phyloP scores from a whole-genome alignment of 2,888 invertebrate species.

The Lepidochrysops patricia region DNA sequence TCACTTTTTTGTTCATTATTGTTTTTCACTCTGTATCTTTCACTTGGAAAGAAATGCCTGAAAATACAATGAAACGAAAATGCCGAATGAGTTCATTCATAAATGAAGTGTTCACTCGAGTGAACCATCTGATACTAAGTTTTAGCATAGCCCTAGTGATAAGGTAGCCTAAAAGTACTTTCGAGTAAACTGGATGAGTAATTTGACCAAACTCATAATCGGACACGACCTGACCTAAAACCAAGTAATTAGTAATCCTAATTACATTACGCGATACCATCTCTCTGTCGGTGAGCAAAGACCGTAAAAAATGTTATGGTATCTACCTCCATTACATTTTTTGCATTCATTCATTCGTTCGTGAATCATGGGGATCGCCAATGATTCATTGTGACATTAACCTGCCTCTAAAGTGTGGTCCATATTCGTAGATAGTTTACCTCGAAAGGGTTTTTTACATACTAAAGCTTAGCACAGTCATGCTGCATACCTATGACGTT shows the following conservation, averaged over 20 bases:
- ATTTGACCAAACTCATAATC: background rate
- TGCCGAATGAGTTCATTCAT: too few relatives aligned
- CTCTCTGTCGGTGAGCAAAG: conserved; percentile 16
- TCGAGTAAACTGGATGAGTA: background rate
- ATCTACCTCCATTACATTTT: conserved; percentile 8
- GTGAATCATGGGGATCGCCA: conserved; percentile 25
- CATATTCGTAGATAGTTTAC: background rate
- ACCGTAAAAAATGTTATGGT: conserved; percentile 20
- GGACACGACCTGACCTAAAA: background rate
- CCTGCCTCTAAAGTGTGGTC: conserved; percentile 19
- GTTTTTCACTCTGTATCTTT: too few relatives aligned
- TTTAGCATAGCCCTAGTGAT: too few relatives aligned
- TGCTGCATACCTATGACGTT: too few relatives aligned
- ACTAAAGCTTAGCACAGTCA: background rate
- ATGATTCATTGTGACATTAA: conserved; percentile 31
- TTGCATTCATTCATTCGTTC: background rate
- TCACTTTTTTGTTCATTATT: too few relatives aligned
- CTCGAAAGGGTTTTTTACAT: background rate
- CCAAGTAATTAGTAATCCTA: conserved; percentile 1
- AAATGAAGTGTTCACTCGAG: too few relatives aligned
- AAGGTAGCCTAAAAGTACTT: background rate
- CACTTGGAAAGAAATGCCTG: too few relatives aligned
- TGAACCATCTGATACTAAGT: too few relatives aligned
- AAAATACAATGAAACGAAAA: too few relatives aligned
- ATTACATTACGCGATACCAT: conserved; percentile 15